Conservation (phyloP, 2,113 vertebrate genomes). For the Amia ocellicauda region DNA sequence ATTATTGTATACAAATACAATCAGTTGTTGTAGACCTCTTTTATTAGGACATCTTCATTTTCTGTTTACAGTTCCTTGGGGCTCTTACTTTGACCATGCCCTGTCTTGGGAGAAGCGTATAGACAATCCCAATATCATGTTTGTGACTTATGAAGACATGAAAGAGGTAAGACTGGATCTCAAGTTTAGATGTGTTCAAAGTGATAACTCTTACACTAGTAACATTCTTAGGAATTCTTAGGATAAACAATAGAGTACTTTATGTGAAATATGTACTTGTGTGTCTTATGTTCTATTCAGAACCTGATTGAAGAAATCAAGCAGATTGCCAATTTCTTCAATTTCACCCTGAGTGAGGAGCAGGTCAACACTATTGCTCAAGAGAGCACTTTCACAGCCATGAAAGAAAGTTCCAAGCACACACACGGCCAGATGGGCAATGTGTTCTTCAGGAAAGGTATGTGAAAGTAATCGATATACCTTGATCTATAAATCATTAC, state of each 20-base stretch:
- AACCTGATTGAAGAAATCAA: conserved; percentile 39
- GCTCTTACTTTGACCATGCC: conserved; percentile 76
- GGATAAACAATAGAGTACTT: no score
- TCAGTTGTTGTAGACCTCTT: not conserved
- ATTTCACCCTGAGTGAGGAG: conserved; percentile 30
- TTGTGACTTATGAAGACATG: conserved; percentile 72
- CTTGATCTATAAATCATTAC: no score
- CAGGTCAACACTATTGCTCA: conserved; percentile 27
- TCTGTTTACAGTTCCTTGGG: conserved; percentile 68
- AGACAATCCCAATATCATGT: conserved; percentile 62
- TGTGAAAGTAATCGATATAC: no score
- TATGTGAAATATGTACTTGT: no score
- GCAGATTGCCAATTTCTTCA: conserved; percentile 27
- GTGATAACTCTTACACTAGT: no score
- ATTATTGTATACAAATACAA: no score
- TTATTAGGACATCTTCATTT: no score
- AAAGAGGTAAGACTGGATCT: conserved; percentile 65
- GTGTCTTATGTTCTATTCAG: no score
- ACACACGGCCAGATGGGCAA: conserved; percentile 14
- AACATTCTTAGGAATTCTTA: not conserved
- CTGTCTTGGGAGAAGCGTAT: conserved; percentile 70
- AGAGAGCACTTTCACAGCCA: conserved; percentile 37
- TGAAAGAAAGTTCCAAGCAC: conserved; percentile 32
- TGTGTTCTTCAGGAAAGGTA: conserved; percentile 22
- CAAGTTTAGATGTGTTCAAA: not conserved